phyloP scores from a whole-genome alignment of 2,113 vertebrate genomes.

The Myotis lucifugus region DNA sequence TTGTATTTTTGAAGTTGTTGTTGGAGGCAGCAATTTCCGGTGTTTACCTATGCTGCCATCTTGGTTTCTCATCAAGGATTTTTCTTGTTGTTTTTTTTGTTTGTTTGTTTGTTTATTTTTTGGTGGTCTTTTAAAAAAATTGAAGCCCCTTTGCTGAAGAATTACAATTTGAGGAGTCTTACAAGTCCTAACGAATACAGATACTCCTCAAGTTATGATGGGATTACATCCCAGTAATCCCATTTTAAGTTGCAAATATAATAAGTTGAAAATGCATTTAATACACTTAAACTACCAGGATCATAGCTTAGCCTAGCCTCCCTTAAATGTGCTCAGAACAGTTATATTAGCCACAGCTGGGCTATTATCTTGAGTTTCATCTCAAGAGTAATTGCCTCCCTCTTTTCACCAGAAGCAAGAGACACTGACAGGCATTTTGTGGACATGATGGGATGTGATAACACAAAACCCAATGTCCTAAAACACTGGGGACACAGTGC shows the following conservation, averaged over 20 bases:
- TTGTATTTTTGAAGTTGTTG: too few species aligned
- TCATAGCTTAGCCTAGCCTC: background rate
- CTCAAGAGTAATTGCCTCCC: background rate
- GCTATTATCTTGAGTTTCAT: background rate
- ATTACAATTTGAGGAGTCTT: conserved; percentile 35
- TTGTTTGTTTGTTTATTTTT: background rate
- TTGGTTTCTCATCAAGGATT: background rate
- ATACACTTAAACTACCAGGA: background rate
- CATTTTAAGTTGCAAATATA: background rate
- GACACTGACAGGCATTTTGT: background rate
- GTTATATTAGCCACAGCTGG: background rate
- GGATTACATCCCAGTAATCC: background rate
- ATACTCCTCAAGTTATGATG: background rate
- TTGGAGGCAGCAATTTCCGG: too few species aligned
- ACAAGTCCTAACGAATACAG: background rate
- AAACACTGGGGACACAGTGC: background rate
- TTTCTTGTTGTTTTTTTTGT: background rate
- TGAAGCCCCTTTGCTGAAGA: background rate
- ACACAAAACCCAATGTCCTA: background rate
- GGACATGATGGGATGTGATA: background rate
- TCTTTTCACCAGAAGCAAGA: background rate
- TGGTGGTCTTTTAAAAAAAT: background rate
- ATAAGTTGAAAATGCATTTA: background rate
- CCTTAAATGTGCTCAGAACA: background rate
- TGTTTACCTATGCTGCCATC: too few species aligned